A percentile compares a stretch with the other conserved stretches of the same genome.
Conservation (phyloP, 2,113 vertebrate genomes). For the Tringa solitaria region DNA sequence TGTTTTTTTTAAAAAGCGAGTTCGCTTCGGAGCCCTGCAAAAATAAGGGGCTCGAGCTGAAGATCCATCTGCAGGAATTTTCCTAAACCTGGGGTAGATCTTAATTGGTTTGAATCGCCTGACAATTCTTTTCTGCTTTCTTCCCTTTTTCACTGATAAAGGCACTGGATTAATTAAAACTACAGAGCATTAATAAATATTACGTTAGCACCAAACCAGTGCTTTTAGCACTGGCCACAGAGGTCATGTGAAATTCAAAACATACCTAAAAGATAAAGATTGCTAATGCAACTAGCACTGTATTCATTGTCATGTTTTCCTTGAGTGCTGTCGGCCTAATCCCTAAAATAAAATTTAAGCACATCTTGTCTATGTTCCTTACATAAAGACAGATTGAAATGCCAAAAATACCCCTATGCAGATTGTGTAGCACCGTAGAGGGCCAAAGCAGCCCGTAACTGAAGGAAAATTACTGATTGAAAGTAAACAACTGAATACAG, state of each 20-base stretch:
- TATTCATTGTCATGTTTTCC: constrained; percentile 54
- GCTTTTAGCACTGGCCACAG: constrained; percentile 63
- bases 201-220: constrained; percentile 78
- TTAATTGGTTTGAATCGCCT: neutral
- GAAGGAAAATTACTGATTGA: constrained; percentile 72
- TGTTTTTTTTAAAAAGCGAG: neutral
- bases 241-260: constrained; percentile 72
- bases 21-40: neutral
- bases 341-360: constrained; percentile 54
- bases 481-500: constrained; percentile 81
- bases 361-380: constrained; percentile 51
- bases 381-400: constrained; percentile 61
- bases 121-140: constrained; percentile 1
- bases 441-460: constrained; percentile 63
- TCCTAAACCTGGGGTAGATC: neutral
- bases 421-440: constrained; percentile 77
- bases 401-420: constrained; percentile 67
- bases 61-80: constrained; percentile 1
- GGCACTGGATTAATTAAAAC: constrained; percentile 47
- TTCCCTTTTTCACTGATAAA: constrained; percentile 21
- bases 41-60: neutral
- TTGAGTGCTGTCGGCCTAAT: constrained; percentile 49
- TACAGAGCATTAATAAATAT: constrained; percentile 67
- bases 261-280: constrained; percentile 55
- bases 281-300: constrained; percentile 61